Conservation (phyloP, 1,140 invertebrate species). For the Heliothis virescens region DNA sequence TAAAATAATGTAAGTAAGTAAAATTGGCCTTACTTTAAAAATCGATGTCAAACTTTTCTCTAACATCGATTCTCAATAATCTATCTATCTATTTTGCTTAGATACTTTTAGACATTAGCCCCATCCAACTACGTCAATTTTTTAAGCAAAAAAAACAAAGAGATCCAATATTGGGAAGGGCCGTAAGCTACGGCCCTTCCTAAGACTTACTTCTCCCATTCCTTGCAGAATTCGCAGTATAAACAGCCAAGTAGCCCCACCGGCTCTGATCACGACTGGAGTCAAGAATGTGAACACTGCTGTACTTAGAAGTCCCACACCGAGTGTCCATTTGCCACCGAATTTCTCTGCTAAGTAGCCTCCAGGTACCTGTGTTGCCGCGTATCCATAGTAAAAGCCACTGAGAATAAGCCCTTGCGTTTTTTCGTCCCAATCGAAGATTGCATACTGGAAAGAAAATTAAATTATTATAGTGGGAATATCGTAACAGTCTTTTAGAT, state of each 20-base stretch:
- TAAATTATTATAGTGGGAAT: neutral
- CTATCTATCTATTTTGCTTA: no score
- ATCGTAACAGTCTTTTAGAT: neutral
- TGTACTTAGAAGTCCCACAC: conserved; percentile 88
- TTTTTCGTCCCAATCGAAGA: conserved; percentile 88
- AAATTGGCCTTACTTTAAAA: no score
- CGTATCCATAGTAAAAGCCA: conserved; percentile 89
- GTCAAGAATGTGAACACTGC: conserved; percentile 88
- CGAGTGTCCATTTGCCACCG: conserved; percentile 88
- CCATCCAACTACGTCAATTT: no score
- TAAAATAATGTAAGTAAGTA: no score
- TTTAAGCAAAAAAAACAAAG: no score
- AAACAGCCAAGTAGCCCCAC: conserved; percentile 87
- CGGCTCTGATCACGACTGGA: conserved; percentile 82
- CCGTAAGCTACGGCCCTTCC: no score
- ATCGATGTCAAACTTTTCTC: no score
- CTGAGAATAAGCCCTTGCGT: conserved; percentile 87
- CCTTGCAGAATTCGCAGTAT: conserved; percentile 89
- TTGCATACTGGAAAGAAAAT: conserved; percentile 73
- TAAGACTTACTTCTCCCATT: conserved; percentile 87
- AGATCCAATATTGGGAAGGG: no score
- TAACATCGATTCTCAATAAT: no score
- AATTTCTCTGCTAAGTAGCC: conserved; percentile 88
- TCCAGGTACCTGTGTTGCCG: conserved; percentile 88
- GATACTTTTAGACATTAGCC: no score